These are phyloP conservation scores for Chanos chanos DNA, from an alignment of 2,797 vertebrate species.

Conservation along the genomic window DNA sequence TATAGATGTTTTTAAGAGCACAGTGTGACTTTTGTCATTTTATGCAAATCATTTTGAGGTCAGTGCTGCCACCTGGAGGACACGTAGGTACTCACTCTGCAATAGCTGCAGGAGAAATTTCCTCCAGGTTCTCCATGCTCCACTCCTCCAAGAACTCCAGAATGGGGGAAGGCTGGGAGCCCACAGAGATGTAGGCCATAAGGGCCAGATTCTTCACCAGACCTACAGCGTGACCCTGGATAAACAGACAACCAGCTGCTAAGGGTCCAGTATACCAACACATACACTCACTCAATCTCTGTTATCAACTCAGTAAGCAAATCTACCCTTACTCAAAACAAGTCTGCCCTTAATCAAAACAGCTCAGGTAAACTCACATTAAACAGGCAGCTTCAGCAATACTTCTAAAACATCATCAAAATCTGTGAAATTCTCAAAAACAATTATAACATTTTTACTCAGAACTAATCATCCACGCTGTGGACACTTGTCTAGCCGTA, in stretches of 20 bases:
- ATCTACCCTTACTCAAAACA: too few relatives aligned
- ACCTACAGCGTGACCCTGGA: constrained; percentile 95
- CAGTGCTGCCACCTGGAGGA: constrained; percentile 29
- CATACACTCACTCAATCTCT: not conserved
- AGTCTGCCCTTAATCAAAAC: too few relatives aligned
- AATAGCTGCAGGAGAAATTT: constrained; percentile 97
- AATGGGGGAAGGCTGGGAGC: constrained; percentile 96
- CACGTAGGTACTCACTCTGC: constrained; percentile 82
- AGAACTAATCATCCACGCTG: not conserved
- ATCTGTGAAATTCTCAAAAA: too few relatives aligned
- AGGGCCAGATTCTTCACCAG: constrained; percentile 97
- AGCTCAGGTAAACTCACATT: too few relatives aligned
- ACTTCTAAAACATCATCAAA: too few relatives aligned
- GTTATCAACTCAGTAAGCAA: too few relatives aligned
- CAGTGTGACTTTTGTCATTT: not conserved
- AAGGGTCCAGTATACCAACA: not conserved
- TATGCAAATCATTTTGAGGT: not conserved
- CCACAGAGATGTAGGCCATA: constrained; percentile 99
- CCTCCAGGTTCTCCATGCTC: constrained; percentile 99
- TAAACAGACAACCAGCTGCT: not conserved
- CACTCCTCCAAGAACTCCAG: constrained; percentile 98
- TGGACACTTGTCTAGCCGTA: constrained; percentile 49
- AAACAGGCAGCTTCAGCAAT: too few relatives aligned
- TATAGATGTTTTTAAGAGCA: too few relatives aligned
- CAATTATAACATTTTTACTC: not conserved